phyloP scores from a whole-genome alignment of 2,113 vertebrate genomes.

The Rhinolophus sinicus region DNA sequence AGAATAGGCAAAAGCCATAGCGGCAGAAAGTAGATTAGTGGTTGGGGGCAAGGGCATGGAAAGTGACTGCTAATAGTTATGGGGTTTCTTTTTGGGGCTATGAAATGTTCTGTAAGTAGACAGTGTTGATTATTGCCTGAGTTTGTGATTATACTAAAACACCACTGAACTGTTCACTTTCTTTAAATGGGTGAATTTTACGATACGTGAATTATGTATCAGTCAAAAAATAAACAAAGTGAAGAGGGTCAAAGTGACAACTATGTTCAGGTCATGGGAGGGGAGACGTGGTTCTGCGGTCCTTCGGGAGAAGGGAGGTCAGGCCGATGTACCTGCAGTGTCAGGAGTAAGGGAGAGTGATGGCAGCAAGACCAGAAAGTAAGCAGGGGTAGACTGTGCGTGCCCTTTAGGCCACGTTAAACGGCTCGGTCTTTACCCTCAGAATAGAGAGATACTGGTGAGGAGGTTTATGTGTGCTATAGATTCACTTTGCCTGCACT shows the following conservation, averaged over 20 bases:
- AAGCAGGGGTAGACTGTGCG: neutral
- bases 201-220: neutral
- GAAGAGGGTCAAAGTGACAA: neutral
- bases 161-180: neutral
- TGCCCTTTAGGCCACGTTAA: neutral
- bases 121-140: neutral
- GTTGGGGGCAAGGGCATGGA: accelerated
- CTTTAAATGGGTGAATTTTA: neutral
- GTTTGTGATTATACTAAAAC: neutral
- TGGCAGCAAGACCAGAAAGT: neutral
- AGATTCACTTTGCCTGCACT: neutral
- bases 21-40: neutral
- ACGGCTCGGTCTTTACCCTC: neutral
- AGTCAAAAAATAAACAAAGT: neutral
- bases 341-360: neutral
- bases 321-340: neutral
- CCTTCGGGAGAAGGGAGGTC: neutral
- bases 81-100: neutral
- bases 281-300: neutral
- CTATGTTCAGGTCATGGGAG: neutral
- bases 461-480: neutral
- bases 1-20: neutral
- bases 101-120: neutral
- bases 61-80: neutral
- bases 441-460: neutral